Evolutionary conservation across 2,797 vertebrate species (phyloP).

Genomic region (Setipinna tenuifilis): DNA sequence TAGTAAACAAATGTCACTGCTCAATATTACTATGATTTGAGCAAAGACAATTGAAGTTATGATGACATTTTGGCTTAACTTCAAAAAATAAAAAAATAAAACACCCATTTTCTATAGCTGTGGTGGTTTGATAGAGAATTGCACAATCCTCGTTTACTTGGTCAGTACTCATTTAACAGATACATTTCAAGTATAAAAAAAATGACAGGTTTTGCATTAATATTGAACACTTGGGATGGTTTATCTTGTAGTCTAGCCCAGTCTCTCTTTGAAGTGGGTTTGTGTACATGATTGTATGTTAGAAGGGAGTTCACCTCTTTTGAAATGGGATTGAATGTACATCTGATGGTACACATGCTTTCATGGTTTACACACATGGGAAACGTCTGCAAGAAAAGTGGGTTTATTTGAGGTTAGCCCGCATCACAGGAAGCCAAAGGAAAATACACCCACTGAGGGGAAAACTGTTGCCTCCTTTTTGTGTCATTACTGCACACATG

Average conservation of each 20-base stretch:
- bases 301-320: not conserved
- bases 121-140: not conserved
- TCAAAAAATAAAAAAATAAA: not conserved
- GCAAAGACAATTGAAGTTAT: not conserved
- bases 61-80: not conserved
- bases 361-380: slow-evolving; percentile 17
- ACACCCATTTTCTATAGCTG: not conserved
- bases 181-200: not conserved
- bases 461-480: not conserved
- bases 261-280: not conserved
- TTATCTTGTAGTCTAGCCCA: not conserved
- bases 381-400: not conserved
- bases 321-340: not conserved
- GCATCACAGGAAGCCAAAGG: slow-evolving; percentile 2
- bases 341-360: not conserved
- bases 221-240: not conserved
- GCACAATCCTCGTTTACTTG: not conserved
- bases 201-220: not conserved
- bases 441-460: not conserved
- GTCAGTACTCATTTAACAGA: not conserved
- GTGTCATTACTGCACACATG: not conserved
- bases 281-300: not conserved
- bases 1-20: too few relatives aligned
- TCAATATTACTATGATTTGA: not conserved
- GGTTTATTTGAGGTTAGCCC: not conserved